These are phyloP conservation scores for Drosophila sp. DNA, from an alignment of 1,140 invertebrate genomes.

Conservation along the genomic window DNA sequence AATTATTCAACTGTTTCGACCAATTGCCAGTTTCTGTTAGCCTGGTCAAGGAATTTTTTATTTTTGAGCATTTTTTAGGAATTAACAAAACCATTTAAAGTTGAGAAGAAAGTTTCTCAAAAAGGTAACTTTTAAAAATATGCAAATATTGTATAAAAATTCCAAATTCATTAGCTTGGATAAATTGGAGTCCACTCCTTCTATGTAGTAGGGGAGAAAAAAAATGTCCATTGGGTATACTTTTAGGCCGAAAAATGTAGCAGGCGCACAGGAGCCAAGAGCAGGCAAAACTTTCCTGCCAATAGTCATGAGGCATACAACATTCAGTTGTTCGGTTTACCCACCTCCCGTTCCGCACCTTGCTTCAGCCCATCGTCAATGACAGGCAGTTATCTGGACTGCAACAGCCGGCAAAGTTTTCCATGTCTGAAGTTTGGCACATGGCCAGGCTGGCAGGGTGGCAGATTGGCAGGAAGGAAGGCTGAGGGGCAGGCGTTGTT, in stretches of 20 bases:
- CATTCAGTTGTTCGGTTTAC: background rate
- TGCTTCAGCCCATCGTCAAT: conserved; percentile 10
- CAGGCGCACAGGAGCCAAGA: conserved; percentile 31
- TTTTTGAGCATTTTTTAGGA: conserved; percentile 15
- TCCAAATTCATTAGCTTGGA: background rate
- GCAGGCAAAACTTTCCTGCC: background rate
- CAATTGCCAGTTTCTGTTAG: conserved; percentile 27
- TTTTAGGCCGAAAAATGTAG: background rate
- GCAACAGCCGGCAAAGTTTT: conserved; percentile 53
- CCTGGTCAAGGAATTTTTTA: conserved; percentile 42
- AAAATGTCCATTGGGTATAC: conserved; percentile 13
- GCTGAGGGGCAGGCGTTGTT: background rate
- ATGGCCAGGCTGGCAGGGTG: conserved; percentile 22
- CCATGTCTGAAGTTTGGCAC: conserved; percentile 38
- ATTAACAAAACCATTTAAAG: background rate
- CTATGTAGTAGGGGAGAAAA: background rate
- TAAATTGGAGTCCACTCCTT: background rate
- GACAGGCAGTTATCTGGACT: conserved; percentile 56
- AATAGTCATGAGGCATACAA: background rate
- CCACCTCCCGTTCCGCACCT: background rate
- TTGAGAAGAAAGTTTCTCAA: no score
- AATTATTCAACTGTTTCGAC: background rate
- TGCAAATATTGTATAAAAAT: background rate
- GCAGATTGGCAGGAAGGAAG: background rate
- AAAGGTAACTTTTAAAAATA: background rate